Base-by-base conservation (phyloP, 2,113 vertebrate genomes). In the Panurus biarmicus region DNA sequence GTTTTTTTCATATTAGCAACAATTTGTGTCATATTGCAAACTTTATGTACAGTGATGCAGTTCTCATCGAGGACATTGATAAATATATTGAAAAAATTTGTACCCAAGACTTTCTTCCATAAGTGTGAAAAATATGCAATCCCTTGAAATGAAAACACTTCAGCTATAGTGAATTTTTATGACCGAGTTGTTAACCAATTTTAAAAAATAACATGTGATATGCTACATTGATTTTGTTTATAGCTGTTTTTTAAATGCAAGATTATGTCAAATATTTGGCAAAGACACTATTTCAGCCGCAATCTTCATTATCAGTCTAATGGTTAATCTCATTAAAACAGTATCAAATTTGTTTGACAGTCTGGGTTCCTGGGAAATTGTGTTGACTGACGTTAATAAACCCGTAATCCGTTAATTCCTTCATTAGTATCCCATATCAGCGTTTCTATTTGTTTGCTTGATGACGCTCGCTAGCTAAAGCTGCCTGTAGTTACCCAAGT, bases 261-360 rank as follows among this genome's bases (percentile, higher is more conserved):
- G 53, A 85, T 82, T 78, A 54, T 69, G 42, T 48, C 31, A 6
- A 26, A 21, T 53, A 28, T 81, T 94, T 82, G 66, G 72, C 82
- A 66, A 89, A 89, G n/a, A 12, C 24, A 10, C 11, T 54, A 35
- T 82, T 90, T 75, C 85, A 87, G 12, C 61, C 28, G 21, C 81
- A 60, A 61, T 89, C 66, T 87, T 87, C 45, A 40, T 75, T 89
- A 89, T 87, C 85, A n/a, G 28, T 17, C 70, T 78, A 56, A 69
- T 48, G 53, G 62, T 78, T 95, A 75, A 96, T 85, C 90, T 95
- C 57, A 75, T 91, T 91, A 85, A 93, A 96, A 51, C 70, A 51
- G 69, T 56, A 87, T 84, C 80, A 81, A 67, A 91, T 89, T 76
- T 67, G 22, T 88, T 92, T 90, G 91, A 33, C 61, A 47, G 60